Conservation (phyloP, 2,113 vertebrate species). For the Dicerorhinus sumatrensis region DNA sequence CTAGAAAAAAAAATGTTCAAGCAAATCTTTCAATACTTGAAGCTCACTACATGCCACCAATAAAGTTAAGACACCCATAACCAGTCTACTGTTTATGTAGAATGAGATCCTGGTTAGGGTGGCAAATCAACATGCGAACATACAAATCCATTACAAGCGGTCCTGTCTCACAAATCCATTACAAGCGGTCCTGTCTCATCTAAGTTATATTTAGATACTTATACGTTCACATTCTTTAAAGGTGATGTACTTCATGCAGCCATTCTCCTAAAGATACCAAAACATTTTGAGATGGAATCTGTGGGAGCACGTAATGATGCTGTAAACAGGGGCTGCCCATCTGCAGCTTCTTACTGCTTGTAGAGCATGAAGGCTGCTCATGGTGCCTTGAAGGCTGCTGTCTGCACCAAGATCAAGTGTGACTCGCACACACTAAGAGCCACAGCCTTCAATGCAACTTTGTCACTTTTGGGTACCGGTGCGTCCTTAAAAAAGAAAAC, state of each 20-base stretch:
- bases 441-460: neutral
- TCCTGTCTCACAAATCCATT: neutral
- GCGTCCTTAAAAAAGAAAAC: neutral
- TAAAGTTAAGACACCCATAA: neutral
- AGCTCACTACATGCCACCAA: neutral
- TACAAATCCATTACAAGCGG: neutral
- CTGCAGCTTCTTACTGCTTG: neutral
- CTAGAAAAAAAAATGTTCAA: slow-evolving; percentile 30
- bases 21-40: slow-evolving; percentile 44
- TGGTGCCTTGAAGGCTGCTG: neutral
- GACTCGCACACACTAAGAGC: neutral
- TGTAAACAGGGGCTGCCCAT: neutral
- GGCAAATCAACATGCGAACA: neutral
- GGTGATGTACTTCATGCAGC: neutral
- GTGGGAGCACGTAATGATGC: neutral
- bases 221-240: neutral
- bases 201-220: neutral
- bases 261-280: neutral
- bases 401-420: neutral
- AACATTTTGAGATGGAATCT: neutral
- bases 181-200: neutral
- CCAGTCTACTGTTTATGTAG: neutral
- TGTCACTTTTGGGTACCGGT: neutral
- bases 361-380: neutral
- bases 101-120: neutral